A percentile compares a stretch with the other conserved stretches of the same genome.
Evolutionary conservation across 2,797 vertebrate genomes (phyloP).

Genomic region (Coendou prehensilis): DNA sequence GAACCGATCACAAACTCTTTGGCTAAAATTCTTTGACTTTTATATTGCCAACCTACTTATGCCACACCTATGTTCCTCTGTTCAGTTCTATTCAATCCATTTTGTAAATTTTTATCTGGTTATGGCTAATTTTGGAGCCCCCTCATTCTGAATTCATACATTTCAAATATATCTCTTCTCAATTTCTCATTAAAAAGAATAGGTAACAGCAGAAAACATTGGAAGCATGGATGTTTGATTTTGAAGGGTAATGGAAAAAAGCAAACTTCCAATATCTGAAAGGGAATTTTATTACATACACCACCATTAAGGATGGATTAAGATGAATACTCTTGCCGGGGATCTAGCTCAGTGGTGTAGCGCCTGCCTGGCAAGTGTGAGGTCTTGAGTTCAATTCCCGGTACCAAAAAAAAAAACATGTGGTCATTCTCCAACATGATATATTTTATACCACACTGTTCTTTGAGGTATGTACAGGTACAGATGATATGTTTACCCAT

Average conservation of each 20-base stretch:
- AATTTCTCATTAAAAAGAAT: constrained; percentile 32
- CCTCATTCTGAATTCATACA: neutral
- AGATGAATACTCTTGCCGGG: neutral
- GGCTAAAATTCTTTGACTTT: constrained; percentile 7
- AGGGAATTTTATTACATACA: neutral
- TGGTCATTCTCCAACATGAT: neutral
- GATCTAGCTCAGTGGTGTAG: no score
- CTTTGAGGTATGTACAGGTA: neutral
- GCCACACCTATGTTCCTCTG: neutral
- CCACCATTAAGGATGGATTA: neutral
- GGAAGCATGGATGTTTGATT: neutral
- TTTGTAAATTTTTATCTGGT: neutral
- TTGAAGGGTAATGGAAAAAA: neutral
- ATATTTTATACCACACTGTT: neutral
- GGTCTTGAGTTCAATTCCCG: no score
- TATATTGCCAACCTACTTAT: neutral
- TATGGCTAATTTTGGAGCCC: neutral
- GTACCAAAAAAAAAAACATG: neutral
- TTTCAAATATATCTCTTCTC: neutral
- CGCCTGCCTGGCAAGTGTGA: no score
- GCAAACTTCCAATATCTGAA: neutral
- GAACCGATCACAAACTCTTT: neutral
- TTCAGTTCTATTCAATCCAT: neutral
- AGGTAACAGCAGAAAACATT: neutral
- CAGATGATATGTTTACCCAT: neutral